These are phyloP conservation scores for Raja brachyura DNA, from an alignment of 2,113 vertebrate genomes.

Conservation along the genomic window DNA sequence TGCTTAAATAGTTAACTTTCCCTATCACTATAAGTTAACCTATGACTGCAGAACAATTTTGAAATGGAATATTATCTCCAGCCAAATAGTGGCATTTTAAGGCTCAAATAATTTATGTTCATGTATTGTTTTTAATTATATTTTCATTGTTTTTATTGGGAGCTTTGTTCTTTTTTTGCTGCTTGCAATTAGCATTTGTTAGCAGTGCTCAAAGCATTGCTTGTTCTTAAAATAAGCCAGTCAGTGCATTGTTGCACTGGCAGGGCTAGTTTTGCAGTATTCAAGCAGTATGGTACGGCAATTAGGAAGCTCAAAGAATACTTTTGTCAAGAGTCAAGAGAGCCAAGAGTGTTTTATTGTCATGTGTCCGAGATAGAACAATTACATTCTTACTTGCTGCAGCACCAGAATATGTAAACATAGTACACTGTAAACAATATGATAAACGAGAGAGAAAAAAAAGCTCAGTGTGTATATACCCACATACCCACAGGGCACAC, in stretches of 20 bases:
- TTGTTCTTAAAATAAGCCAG: background rate
- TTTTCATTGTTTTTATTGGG: background rate
- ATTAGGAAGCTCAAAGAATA: background rate
- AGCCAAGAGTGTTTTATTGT: too few relatives aligned
- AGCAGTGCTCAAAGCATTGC: too few relatives aligned
- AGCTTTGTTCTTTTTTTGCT: background rate
- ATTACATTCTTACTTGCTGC: too few relatives aligned
- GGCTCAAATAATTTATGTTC: background rate
- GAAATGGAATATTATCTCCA: background rate
- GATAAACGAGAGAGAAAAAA: too few relatives aligned
- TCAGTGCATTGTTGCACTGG: background rate
- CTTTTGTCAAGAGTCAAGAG: background rate
- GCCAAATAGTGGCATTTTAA: background rate
- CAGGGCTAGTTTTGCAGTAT: background rate
- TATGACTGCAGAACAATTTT: background rate
- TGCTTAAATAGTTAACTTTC: background rate
- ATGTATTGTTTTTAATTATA: background rate
- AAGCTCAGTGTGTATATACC: too few relatives aligned
- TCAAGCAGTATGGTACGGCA: background rate
- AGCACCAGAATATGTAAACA: too few relatives aligned
- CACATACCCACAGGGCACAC: too few relatives aligned
- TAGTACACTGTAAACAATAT: too few relatives aligned
- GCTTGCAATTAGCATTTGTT: background rate
- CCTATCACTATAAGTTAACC: background rate
- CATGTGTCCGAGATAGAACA: too few relatives aligned